These are phyloP conservation scores for Thysanoteuthis rhombus DNA, from an alignment of 2,888 invertebrate species.

Conservation along the genomic window DNA sequence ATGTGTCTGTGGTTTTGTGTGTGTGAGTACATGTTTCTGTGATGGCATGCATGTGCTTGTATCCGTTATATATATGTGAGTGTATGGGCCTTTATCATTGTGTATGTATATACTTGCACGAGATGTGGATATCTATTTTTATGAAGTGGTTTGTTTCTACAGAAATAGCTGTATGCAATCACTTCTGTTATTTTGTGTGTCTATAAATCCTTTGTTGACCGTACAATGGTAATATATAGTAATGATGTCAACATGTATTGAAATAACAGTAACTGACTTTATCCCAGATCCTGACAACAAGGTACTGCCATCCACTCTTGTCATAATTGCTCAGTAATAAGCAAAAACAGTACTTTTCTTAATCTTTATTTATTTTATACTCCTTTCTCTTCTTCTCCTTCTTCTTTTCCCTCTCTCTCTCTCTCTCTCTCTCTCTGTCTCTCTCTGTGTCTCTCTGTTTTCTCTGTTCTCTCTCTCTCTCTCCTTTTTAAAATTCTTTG, in stretches of 20 bases:
- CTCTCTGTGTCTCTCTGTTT: neutral
- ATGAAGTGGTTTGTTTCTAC: too few relatives aligned
- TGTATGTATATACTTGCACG: neutral
- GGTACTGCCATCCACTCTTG: neutral
- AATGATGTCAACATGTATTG: neutral
- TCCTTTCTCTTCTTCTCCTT: neutral
- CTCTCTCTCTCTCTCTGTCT: neutral
- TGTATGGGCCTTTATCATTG: too few relatives aligned
- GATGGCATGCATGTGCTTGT: neutral
- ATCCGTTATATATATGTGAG: neutral
- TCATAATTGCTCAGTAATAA: neutral
- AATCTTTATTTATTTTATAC: too few relatives aligned
- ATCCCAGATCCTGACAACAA: neutral
- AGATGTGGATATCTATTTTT: too few relatives aligned
- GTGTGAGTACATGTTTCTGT: neutral
- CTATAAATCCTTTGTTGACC: too few relatives aligned
- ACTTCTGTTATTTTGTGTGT: too few relatives aligned
- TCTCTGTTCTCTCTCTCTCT: too few relatives aligned
- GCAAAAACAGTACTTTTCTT: neutral
- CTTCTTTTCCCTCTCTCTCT: neutral
- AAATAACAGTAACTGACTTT: neutral
- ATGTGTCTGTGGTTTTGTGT: neutral
- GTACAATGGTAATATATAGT: too few relatives aligned
- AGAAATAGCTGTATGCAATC: too few relatives aligned
- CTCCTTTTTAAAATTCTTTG: neutral